Evolutionary conservation across 2,888 invertebrate species (phyloP).

Genomic region (Sesia bembeciformis): DNA sequence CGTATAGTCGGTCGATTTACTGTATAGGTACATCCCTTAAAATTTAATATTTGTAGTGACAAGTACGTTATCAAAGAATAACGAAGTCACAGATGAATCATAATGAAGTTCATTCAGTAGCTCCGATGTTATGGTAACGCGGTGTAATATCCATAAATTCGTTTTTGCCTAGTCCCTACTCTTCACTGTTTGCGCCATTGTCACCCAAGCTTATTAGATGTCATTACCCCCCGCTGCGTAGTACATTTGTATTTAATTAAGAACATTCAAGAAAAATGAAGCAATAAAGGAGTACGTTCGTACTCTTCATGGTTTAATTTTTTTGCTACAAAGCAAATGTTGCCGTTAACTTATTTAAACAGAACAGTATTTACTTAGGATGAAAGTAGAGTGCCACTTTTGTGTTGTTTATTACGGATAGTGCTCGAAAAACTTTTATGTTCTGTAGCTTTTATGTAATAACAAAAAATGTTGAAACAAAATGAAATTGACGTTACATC

Average conservation of each 20-base stretch:
- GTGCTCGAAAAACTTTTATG: too few species aligned
- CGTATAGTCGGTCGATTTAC: too few species aligned
- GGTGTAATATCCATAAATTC: slow-evolving; percentile 34
- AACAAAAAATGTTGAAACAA: too few species aligned
- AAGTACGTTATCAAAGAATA: neutral
- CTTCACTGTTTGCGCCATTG: slow-evolving; percentile 23
- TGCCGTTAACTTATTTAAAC: slow-evolving; percentile 24
- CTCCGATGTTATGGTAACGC: slow-evolving; percentile 19
- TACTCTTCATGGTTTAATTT: slow-evolving; percentile 8
- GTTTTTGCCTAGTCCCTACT: slow-evolving; percentile 26
- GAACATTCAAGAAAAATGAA: slow-evolving; percentile 16
- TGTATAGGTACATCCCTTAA: too few species aligned
- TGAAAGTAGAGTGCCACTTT: neutral
- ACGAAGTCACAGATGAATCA: slow-evolving; percentile 1
- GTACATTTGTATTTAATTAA: slow-evolving; percentile 27
- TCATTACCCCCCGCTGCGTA: slow-evolving; percentile 31
- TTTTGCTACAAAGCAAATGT: slow-evolving; percentile 19
- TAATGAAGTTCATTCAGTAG: slow-evolving; percentile 11
- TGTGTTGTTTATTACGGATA: too few species aligned
- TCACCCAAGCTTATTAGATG: slow-evolving; percentile 35
- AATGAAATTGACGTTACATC: too few species aligned
- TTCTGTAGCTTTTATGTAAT: too few species aligned
- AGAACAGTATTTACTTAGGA: slow-evolving; percentile 27
- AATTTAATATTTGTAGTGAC: too few species aligned
- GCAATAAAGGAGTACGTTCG: slow-evolving; percentile 6